These are phyloP conservation scores for Pagrus major DNA, from an alignment of 2,113 vertebrate genomes.

Conservation along the genomic window DNA sequence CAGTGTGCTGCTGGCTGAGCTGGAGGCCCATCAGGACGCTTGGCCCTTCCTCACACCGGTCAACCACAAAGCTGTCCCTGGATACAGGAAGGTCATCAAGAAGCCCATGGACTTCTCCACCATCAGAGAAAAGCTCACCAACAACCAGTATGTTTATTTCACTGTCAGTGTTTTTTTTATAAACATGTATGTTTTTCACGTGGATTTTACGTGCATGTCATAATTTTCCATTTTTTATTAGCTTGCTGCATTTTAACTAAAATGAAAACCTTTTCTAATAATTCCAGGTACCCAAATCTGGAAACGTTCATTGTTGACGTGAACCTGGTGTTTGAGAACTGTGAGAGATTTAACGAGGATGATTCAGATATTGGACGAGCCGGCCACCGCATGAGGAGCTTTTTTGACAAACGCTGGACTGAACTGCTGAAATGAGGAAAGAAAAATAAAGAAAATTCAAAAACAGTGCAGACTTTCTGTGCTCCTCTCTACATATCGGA, in stretches of 20 bases:
- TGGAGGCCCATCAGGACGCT: slow-evolving; percentile 95
- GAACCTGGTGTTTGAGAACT: slow-evolving; percentile 98
- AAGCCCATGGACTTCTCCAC: slow-evolving; percentile 99
- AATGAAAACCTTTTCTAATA: not conserved
- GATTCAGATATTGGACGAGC: slow-evolving; percentile 96
- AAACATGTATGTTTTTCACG: no score
- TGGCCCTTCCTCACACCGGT: slow-evolving; percentile 98
- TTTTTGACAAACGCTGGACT: slow-evolving; percentile 96
- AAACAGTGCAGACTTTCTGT: slow-evolving; percentile 54
- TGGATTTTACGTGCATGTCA: not conserved
- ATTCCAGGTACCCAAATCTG: slow-evolving; percentile 89
- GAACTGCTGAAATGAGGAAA: slow-evolving; percentile 88
- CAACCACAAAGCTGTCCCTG: slow-evolving; percentile 95
- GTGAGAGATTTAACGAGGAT: slow-evolving; percentile 98
- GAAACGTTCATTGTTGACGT: slow-evolving; percentile 96
- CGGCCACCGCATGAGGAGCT: slow-evolving; percentile 96
- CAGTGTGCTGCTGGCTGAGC: slow-evolving; percentile 93
- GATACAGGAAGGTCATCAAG: slow-evolving; percentile 97
- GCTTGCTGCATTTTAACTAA: not conserved
- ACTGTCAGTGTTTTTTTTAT: not conserved
- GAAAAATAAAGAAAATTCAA: not conserved
- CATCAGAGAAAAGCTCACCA: slow-evolving; percentile 94
- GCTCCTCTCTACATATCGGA: slow-evolving; percentile 86
- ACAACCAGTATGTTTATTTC: slow-evolving; percentile 90
- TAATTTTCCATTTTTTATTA: not conserved